These are phyloP conservation scores for Periophthalmus magnuspinnatus DNA, from an alignment of 2,797 vertebrate genomes.

Conservation along the genomic window DNA sequence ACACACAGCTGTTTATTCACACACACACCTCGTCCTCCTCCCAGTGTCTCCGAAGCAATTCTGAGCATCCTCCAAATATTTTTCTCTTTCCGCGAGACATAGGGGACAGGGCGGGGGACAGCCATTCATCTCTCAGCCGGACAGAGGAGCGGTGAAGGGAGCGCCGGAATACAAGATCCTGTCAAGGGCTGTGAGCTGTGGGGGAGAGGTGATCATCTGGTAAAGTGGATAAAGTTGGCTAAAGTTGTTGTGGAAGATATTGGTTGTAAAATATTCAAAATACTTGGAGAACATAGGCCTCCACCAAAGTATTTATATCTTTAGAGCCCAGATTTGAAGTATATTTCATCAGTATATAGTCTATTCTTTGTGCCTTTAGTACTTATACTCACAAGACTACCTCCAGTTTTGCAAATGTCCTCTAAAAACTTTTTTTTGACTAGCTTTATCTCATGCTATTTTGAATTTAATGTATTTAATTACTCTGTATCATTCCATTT, in stretches of 20 bases:
- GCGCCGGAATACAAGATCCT: slow-evolving; percentile 20
- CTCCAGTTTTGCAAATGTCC: not conserved
- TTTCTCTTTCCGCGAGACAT: slow-evolving; percentile 53
- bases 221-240: slow-evolving; percentile 23
- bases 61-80: slow-evolving; percentile 57
- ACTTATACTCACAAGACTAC: not conserved
- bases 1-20: slow-evolving; percentile 25
- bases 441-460: not conserved
- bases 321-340: not conserved
- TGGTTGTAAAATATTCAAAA: not conserved
- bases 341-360: not conserved
- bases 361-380: not conserved
- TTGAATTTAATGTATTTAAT: not conserved
- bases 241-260: slow-evolving; percentile 4
- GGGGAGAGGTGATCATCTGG: slow-evolving; percentile 28
- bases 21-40: slow-evolving; percentile 41
- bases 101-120: slow-evolving; percentile 44
- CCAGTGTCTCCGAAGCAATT: slow-evolving; percentile 70
- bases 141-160: slow-evolving; percentile 40
- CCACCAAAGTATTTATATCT: not conserved
- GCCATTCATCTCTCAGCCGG: slow-evolving; percentile 56
- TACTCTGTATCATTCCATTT: no score
- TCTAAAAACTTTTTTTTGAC: not conserved
- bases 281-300: not conserved
- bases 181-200: slow-evolving; percentile 24